These are phyloP conservation scores for Nymphicus hollandicus DNA, from an alignment of 2,113 vertebrate genomes.

Conservation along the genomic window DNA sequence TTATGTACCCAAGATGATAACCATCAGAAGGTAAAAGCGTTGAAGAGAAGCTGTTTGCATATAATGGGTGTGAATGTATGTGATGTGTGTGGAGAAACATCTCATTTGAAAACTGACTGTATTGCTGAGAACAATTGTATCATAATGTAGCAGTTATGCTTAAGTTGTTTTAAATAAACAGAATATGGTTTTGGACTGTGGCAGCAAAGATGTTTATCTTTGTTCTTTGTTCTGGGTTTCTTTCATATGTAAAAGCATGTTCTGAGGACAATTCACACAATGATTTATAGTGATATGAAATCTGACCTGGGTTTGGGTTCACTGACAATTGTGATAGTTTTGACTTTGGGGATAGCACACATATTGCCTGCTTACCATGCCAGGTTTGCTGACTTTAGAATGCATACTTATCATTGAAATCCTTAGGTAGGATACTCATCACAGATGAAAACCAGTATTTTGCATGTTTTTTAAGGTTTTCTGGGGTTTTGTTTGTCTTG, in stretches of 20 bases:
- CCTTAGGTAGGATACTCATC: neutral
- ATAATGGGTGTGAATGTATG: neutral
- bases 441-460: neutral
- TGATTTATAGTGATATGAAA: neutral
- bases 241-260: neutral
- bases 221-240: neutral
- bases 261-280: neutral
- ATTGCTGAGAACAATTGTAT: neutral
- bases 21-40: neutral
- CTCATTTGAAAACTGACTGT: neutral
- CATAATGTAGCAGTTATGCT: neutral
- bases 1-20: neutral
- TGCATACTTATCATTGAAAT: neutral
- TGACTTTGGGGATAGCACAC: neutral
- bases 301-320: neutral
- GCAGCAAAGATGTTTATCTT: neutral
- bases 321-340: neutral
- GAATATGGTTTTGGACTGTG: neutral
- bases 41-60: neutral
- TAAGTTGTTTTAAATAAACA: neutral
- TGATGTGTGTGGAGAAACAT: neutral
- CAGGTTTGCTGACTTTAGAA: neutral
- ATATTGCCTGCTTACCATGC: neutral
- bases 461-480: neutral
- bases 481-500: neutral